A percentile compares a stretch with the other conserved stretches of the same genome.
Conservation (phyloP, 2,113 vertebrate genomes). For the Cyanoramphus novaezelandiae region DNA sequence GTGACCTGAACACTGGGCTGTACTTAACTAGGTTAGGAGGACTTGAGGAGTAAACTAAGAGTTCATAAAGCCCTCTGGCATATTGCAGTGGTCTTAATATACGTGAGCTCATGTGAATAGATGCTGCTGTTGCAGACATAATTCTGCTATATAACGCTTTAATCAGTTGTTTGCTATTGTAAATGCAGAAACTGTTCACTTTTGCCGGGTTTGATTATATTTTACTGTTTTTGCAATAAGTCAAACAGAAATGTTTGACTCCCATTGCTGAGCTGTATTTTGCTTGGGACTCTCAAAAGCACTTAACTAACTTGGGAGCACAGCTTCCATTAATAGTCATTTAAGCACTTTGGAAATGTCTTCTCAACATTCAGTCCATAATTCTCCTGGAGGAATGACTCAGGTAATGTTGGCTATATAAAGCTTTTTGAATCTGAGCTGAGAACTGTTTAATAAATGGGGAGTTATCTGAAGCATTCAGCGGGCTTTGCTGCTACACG, state of each 20-base stretch:
- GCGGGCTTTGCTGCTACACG: not conserved
- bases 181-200: not conserved
- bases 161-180: not conserved
- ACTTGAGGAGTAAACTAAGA: not conserved
- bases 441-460: conserved; percentile 3
- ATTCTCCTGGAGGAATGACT: not conserved
- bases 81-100: not conserved
- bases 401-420: conserved; percentile 13
- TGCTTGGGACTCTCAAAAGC: not conserved
- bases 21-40: not conserved
- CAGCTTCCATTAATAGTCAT: not conserved
- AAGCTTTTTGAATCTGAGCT: not conserved
- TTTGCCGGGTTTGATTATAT: not conserved
- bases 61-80: not conserved
- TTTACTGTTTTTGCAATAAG: not conserved
- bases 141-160: not conserved
- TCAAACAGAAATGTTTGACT: not conserved
- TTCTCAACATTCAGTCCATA: not conserved
- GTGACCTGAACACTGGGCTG: not conserved
- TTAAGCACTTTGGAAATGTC: not conserved
- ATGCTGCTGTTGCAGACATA: not conserved
- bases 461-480: conserved; percentile 33
- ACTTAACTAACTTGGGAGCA: not conserved
- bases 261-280: not conserved
- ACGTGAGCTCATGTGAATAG: not conserved